These are phyloP conservation scores for Slavum lentiscoides DNA, from an alignment of 2,888 invertebrate species.

Conservation along the genomic window DNA sequence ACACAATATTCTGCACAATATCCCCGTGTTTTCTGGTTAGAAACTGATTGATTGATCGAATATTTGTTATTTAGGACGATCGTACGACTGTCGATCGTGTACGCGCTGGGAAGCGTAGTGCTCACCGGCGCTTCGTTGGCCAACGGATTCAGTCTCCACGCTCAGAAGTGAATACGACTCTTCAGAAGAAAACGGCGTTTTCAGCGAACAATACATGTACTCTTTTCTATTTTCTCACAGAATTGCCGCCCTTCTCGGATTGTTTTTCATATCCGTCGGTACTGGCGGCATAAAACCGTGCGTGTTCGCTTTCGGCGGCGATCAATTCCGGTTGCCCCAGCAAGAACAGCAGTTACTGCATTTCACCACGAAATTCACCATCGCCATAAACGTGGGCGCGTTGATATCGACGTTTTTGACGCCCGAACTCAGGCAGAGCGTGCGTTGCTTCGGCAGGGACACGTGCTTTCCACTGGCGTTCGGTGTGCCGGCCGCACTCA, in stretches of 20 bases:
- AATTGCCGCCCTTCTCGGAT: slow-evolving; percentile 22
- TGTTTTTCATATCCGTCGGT: slow-evolving; percentile 43
- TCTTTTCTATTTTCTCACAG: neutral
- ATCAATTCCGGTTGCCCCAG: slow-evolving; percentile 71
- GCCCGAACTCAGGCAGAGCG: slow-evolving; percentile 70
- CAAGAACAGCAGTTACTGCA: slow-evolving; percentile 69
- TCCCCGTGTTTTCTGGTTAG: too few relatives aligned
- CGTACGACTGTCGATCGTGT: slow-evolving; percentile 83
- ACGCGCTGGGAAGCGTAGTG: slow-evolving; percentile 57
- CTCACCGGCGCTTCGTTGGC: slow-evolving; percentile 56
- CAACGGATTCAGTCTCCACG: neutral
- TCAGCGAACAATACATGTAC: too few relatives aligned
- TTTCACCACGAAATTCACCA: slow-evolving; percentile 79
- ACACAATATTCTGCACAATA: too few relatives aligned
- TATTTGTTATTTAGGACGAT: slow-evolving; percentile 68
- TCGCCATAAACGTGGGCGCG: slow-evolving; percentile 69
- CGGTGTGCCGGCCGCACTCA: slow-evolving; percentile 71
- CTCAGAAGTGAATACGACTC: slow-evolving; percentile 25
- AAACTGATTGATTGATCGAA: too few relatives aligned
- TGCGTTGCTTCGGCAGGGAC: slow-evolving; percentile 68
- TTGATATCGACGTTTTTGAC: slow-evolving; percentile 74
- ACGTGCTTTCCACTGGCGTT: slow-evolving; percentile 75
- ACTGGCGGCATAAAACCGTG: slow-evolving; percentile 83
- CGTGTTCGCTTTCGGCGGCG: slow-evolving; percentile 84
- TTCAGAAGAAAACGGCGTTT: neutral